These are phyloP conservation scores for Tetragonisca angustula DNA, from an alignment of 2,888 invertebrate species.

Conservation along the genomic window DNA sequence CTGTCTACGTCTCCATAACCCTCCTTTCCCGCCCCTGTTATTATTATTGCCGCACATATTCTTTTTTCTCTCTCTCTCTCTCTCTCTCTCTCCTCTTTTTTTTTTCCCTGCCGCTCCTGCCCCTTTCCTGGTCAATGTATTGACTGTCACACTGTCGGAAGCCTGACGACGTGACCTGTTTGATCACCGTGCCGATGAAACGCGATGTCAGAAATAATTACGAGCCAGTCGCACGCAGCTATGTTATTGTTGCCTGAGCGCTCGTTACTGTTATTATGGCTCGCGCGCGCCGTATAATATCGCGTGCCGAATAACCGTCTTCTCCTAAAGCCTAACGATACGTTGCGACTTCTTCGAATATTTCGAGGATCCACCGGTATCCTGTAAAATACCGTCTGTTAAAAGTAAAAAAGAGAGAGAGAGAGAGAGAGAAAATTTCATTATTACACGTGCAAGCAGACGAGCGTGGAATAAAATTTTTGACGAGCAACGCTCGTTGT, in stretches of 20 bases:
- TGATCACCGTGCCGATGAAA: constrained; percentile 59
- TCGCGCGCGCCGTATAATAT: constrained; percentile 1
- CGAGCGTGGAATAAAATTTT: too few species aligned
- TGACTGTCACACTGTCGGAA: constrained; percentile 63
- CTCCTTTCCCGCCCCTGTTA: constrained; percentile 54
- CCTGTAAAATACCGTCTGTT: neutral
- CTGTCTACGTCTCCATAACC: constrained; percentile 65
- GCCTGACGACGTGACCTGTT: constrained; percentile 62
- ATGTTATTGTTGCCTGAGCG: constrained; percentile 32
- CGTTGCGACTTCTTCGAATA: neutral
- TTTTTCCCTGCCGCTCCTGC: neutral
- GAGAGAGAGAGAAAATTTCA: too few species aligned
- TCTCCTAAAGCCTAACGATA: neutral
- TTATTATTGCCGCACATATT: constrained; percentile 74
- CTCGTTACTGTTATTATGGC: constrained; percentile 35
- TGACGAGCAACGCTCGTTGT: too few species aligned
- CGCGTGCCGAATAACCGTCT: neutral
- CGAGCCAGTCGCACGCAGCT: constrained; percentile 12
- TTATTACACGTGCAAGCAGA: too few species aligned
- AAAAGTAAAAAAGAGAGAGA: neutral
- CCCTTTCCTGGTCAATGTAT: constrained; percentile 56
- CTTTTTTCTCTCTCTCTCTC: constrained; percentile 38
- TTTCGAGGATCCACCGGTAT: neutral
- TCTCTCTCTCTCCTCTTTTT: constrained; percentile 7
- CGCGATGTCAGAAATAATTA: constrained; percentile 65